Percentiles rank a stretch among this genome's conserved stretches.
phyloP scores from a whole-genome alignment of 2,797 vertebrate species.

The Huso huso region DNA sequence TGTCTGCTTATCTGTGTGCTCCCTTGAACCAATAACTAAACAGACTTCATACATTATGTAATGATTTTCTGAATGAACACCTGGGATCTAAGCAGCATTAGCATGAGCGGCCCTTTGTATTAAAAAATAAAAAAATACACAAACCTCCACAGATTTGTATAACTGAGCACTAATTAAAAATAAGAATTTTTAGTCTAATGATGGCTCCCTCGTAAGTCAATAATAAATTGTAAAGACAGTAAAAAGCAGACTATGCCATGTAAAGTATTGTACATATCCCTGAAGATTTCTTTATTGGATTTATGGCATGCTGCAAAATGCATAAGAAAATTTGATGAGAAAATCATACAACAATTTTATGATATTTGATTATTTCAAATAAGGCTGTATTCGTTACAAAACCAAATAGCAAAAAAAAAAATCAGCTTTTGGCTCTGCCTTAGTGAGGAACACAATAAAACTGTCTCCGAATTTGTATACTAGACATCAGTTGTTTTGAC shows the following conservation, averaged over 20 bases:
- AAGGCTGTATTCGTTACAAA: no score
- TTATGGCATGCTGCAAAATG: slow-evolving; percentile 16
- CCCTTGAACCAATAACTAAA: not conserved
- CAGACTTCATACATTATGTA: slow-evolving; percentile 3
- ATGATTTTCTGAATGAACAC: slow-evolving; percentile 3
- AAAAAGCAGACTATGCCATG: not conserved
- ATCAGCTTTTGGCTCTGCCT: no score
- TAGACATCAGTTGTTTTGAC: no score
- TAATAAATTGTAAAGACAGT: slow-evolving; percentile 12
- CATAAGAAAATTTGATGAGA: not conserved
- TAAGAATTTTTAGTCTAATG: slow-evolving; percentile 5
- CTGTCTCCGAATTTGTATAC: no score
- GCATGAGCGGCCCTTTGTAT: not conserved
- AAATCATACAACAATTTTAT: no score
- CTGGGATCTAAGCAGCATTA: not conserved
- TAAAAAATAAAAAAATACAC: not conserved
- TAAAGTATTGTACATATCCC: slow-evolving; percentile 4
- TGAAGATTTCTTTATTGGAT: slow-evolving; percentile 8
- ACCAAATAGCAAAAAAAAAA: no score
- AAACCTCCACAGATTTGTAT: slow-evolving; percentile 1
- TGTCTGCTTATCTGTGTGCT: not conserved
- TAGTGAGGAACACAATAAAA: no score
- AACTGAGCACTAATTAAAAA: slow-evolving; percentile 9
- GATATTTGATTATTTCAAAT: no score
- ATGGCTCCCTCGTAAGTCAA: slow-evolving; percentile 4